Evolutionary conservation across 2,888 invertebrate genomes (phyloP).

Genomic region (Agrotis clavis): DNA sequence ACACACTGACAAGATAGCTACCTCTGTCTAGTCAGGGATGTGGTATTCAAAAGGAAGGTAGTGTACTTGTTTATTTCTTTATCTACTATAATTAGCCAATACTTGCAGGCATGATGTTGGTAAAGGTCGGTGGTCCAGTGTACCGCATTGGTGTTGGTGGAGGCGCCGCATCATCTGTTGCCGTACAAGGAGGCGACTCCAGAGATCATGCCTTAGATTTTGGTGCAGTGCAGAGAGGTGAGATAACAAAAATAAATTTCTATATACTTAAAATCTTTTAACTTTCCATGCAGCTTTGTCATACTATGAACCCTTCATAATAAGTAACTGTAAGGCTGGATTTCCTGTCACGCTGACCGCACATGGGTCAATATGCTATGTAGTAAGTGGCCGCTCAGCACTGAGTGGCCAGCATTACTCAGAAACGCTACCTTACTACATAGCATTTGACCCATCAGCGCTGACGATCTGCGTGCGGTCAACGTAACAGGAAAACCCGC

Average conservation of each 20-base stretch:
- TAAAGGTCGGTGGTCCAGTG: constrained; percentile 99
- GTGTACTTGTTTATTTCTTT: not conserved
- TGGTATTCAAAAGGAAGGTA: too few relatives aligned
- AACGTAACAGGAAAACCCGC: too few relatives aligned
- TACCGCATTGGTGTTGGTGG: constrained; percentile 99
- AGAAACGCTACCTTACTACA: too few relatives aligned
- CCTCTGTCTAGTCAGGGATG: too few relatives aligned
- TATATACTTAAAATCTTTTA: not conserved
- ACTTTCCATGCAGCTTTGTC: not conserved
- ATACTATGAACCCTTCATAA: not conserved
- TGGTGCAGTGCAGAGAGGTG: constrained; percentile 98
- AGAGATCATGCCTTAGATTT: constrained; percentile 97
- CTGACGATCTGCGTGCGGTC: too few relatives aligned
- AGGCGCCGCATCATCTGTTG: constrained; percentile 99
- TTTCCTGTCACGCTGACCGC: too few relatives aligned
- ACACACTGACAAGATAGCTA: too few relatives aligned
- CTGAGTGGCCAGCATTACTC: too few relatives aligned
- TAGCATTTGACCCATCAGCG: too few relatives aligned
- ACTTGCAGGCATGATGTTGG: constrained; percentile 95
- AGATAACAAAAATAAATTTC: not conserved
- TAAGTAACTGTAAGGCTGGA: too few relatives aligned
- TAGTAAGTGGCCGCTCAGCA: too few relatives aligned
- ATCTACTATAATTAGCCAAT: not conserved
- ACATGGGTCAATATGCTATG: too few relatives aligned
- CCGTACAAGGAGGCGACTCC: constrained; percentile 95